Evolutionary conservation across 2,797 vertebrate genomes (phyloP), one percentile per base, ranked within the genome.

Genomic region (Scleropages formosus): DNA sequence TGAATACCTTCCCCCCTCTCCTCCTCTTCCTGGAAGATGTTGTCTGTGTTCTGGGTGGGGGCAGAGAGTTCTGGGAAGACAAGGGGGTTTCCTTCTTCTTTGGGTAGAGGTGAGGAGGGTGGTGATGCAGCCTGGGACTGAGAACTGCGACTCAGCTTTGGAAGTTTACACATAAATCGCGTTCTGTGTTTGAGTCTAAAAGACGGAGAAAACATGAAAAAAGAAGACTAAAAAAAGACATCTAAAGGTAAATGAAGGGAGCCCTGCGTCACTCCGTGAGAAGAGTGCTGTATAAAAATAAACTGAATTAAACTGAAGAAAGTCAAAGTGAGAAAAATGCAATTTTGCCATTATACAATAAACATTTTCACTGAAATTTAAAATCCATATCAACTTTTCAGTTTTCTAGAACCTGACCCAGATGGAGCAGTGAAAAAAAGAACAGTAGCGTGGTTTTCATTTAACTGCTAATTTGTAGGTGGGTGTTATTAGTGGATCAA

Each of bases 151-250:
- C 67, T 73, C 44, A 84, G 39, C 58, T 77, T 83, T 58, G 78
- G 71, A 7, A 89, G 72, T 79, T 88, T 92, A 10, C 79, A 78
- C 44, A 83, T 18, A 0, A 89, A 77, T 63, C 39, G 82, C 44
- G 81, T 61, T 74, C 62, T 89, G 79, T 87, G 80, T 76, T 90
- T 93, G 78, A 74, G 80, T 11, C 82, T 53, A 46, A n/a, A 62
- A 56, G 64, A 12, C 26, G 7, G 49, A 18, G 51, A 49, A 58
- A 51, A 10, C 0, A 2, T 3, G 2, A n/a, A 8, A n/a, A 49
- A 73, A 0, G n/a, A 56, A 16, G 64, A 39, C 4, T n/a, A n/a
- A n/a, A n/a, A n/a, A n/a, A n/a, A n/a, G n/a, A n/a, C n/a, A n/a
- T n/a, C n/a, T n/a, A n/a, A n/a, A n/a, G n/a, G n/a, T n/a, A n/a